Base-by-base conservation (phyloP, 1,140 invertebrate species). In the Aphaenogaster floridana region DNA sequence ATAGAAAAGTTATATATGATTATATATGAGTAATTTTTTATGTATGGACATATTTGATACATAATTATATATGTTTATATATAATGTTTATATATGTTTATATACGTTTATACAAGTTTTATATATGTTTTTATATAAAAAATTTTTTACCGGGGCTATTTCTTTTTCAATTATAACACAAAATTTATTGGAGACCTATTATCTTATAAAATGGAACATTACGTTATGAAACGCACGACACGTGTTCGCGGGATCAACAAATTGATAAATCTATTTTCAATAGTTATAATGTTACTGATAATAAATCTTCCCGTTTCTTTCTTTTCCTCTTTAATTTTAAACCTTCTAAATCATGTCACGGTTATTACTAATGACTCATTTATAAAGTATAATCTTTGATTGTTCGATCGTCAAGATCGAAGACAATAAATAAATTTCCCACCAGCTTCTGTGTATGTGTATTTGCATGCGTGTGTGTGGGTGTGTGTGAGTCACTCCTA, bases 281-380 rank as follows among this genome's bases (percentile, higher is more conserved):
- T 79, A n/a, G 1, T 52, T 15, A 8, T 45, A 36, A 64, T 36
- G n/a, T 8, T 13, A 2, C 21, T 66, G 36, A 63, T 64, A 64
- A 79, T 28, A 17, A n/a, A 6, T 78, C 34, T 36, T 13, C 13
- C 21, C 21, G 21, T 28, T 39, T 0, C 50, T 52, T 15, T 28
- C 34, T 34, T 34, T 13, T 28, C 11, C 34, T 9, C 21, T 28
- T 6, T 28, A 4, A 4, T 17, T 2, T 15, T 52, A 21, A 54
- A 52, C 4, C 72, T 63, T 45, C 9, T 78, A 63, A 64, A 63
- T 78, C 17, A 64, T 63, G 59, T 45, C 76, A 78, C 61, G 76
- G 42, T 48, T 63, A 63, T 11, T 36, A 63, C 48, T 78, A 59
- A 63, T 63, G 21, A 50, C 36, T 28, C 17, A 2, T 78, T 63